Percentiles rank a stretch among this genome's conserved stretches.
Conservation (phyloP, 2,797 vertebrate species). For the Allobates femoralis region DNA sequence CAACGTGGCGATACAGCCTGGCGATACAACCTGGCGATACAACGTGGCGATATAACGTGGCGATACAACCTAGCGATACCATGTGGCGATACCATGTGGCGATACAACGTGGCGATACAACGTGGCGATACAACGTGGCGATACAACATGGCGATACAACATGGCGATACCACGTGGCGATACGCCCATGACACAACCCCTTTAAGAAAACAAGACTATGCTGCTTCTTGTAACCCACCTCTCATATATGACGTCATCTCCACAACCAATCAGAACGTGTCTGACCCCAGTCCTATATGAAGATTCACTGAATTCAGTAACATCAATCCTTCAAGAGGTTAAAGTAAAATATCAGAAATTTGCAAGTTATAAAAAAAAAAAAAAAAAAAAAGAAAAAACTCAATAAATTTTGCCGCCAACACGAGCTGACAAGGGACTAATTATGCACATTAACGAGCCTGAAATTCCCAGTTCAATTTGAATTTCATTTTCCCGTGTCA, state of each 20-base stretch:
- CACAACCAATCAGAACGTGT: background rate
- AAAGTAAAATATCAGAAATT: background rate
- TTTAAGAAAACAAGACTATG: background rate
- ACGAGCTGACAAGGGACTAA: background rate
- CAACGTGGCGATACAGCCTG: background rate
- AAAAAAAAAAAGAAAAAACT: background rate
- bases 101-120: background rate
- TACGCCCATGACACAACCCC: background rate
- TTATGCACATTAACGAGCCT: conserved; percentile 29
- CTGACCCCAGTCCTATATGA: background rate
- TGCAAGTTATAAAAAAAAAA: background rate
- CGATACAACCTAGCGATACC: background rate
- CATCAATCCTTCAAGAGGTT: background rate
- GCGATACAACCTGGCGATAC: too few species aligned
- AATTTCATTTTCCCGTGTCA: conserved; percentile 56
- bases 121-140: background rate
- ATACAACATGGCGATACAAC: background rate
- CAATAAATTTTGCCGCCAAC: background rate
- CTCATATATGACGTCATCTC: too few species aligned
- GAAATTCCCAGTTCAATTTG: conserved; percentile 63
- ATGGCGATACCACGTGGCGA: background rate
- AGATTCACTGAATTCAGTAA: background rate
- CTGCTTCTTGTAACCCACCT: background rate
- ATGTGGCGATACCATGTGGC: background rate
- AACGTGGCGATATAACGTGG: background rate